Conservation (phyloP, 2,888 invertebrate genomes). For the Thecophora atra region DNA sequence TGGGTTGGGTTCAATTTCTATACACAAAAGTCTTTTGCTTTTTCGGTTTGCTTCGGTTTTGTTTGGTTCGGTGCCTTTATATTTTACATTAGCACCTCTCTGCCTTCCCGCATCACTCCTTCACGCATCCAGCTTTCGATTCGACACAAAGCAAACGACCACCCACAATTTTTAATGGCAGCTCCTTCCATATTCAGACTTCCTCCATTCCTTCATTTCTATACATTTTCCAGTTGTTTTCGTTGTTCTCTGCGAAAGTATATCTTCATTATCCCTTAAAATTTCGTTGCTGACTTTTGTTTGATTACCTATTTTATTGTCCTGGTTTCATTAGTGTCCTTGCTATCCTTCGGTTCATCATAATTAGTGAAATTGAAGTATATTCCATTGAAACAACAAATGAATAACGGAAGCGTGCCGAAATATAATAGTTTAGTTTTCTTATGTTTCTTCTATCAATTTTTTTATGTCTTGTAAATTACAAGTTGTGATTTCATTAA, state of each 20-base stretch:
- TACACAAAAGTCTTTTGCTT: not conserved
- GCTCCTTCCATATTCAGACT: not conserved
- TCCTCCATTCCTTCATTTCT: conserved; percentile 5
- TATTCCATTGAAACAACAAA: conserved; percentile 20
- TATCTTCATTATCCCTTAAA: conserved; percentile 10
- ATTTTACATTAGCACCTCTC: too few species aligned
- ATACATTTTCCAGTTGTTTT: conserved; percentile 11
- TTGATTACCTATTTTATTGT: conserved; percentile 3
- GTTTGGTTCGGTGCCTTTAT: not conserved
- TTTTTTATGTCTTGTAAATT: too few species aligned
- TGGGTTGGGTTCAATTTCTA: not conserved
- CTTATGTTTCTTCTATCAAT: not conserved
- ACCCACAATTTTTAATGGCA: not conserved
- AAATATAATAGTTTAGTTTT: not conserved
- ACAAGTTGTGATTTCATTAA: too few species aligned
- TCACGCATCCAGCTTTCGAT: not conserved
- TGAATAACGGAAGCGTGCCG: not conserved
- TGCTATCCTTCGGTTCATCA: conserved; percentile 1
- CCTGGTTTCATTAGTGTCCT: conserved; percentile 7
- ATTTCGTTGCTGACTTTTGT: conserved; percentile 12
- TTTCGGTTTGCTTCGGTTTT: not conserved
- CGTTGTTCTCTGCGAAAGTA: not conserved
- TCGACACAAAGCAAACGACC: too few species aligned
- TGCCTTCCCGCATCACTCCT: too few species aligned
- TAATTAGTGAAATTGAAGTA: conserved; percentile 32